Base-by-base conservation (phyloP, 2,888 invertebrate species). In the Lacanobia oleracea region DNA sequence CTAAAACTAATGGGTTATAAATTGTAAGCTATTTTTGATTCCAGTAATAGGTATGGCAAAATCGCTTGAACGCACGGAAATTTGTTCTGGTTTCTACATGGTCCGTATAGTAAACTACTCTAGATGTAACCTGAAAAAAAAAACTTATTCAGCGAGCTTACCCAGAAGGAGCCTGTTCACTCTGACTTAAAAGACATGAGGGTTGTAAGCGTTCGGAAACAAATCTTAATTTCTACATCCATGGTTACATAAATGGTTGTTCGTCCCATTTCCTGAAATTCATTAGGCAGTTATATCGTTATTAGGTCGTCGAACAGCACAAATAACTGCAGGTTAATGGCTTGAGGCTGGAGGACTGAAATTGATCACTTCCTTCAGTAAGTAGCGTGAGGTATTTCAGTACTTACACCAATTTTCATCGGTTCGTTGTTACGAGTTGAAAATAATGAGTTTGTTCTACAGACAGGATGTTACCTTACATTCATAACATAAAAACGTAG, bases 281-380 rank as follows among this genome's bases (percentile, higher is more conserved):
- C 61, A 77, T 75, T 61, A 54, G 4, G 61, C 45, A 51, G 8
- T 56, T 14, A 67, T 37, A 50, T 48, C 40, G 57, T 70, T 37
- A 75, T 45, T 56, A 50, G 61, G 77, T 56, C 54, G n/a, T 6
- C 7, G 16, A 70, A n/a, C 23, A 16, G 37, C 79, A 40, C 23
- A 61, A 61, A 65, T 72, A 79, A 50, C 54, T 40, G 0, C 27
- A 56, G 73, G 45, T 72, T 23, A 62, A 53, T 76, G 40, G 14
- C 65, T n/a, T 12, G 5, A 23, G 16, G 27, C 51, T 48, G 27
- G 27, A 63, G 40, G 1, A 51, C 23, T 73, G 8, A 40, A 79
- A 77, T 73, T 73, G 61, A 37, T 8, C 0, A 79, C 66, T 72
- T 77, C 79, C 79, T 66, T 53, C n/a, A 21, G n/a, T 53, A 18